A percentile compares a stretch with the other conserved stretches of the same genome.
Evolutionary conservation across 2,113 vertebrate species (phyloP).

Genomic region (Mesocricetus auratus): DNA sequence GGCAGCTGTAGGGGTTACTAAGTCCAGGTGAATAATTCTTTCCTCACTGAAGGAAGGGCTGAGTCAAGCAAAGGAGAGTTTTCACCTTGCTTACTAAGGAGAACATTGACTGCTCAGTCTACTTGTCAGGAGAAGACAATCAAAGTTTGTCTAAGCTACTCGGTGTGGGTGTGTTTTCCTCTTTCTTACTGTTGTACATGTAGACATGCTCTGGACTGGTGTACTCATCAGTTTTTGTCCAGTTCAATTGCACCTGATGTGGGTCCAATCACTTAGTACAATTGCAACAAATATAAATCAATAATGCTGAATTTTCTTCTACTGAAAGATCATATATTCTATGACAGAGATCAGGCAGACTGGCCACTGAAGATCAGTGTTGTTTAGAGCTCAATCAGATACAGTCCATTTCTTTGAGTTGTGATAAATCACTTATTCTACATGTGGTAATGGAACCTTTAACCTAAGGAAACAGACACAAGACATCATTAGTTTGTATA

Average conservation of each 20-base stretch:
- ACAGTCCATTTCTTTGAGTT: slow-evolving; percentile 3
- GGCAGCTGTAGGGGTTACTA: slow-evolving; percentile 19
- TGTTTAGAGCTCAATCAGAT: background rate
- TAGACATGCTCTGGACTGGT: background rate
- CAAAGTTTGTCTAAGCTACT: background rate
- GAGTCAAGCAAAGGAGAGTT: background rate
- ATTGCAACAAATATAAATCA: slow-evolving; percentile 7
- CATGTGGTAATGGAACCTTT: background rate
- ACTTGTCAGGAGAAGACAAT: background rate
- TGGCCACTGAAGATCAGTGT: background rate
- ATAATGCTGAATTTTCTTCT: background rate
- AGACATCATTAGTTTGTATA: background rate
- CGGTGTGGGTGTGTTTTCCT: background rate
- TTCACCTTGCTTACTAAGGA: slow-evolving; percentile 28
- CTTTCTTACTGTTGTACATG: slow-evolving; percentile 5
- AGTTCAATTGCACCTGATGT: too few species aligned
- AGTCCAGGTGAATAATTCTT: slow-evolving; percentile 48
- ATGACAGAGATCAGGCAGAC: background rate
- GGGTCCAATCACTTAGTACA: background rate
- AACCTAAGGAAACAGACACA: background rate
- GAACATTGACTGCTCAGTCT: slow-evolving; percentile 1
- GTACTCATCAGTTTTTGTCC: background rate
- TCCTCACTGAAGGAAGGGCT: background rate
- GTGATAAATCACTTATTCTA: slow-evolving; percentile 37
- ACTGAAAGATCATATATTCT: slow-evolving; percentile 12